Percentiles rank a stretch among this genome's conserved stretches.
Evolutionary conservation across 2,888 invertebrate species (phyloP).

Genomic region (Drymonia ruficornis): DNA sequence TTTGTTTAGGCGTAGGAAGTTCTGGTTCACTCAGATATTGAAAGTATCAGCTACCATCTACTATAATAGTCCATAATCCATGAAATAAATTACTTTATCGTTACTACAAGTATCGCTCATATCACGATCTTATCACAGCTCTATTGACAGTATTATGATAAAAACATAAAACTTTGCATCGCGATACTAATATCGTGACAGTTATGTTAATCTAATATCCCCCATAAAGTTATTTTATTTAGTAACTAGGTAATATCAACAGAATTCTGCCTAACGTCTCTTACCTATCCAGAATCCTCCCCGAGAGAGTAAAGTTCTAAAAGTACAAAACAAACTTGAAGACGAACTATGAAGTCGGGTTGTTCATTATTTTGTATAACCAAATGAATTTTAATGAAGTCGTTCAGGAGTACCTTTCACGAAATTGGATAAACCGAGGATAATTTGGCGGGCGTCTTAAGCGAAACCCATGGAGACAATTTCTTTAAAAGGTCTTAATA

Average conservation of each 20-base stretch:
- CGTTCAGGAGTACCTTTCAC: slow-evolving; percentile 26
- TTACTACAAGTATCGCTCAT: no score
- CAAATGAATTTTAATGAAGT: slow-evolving; percentile 6
- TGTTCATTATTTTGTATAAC: slow-evolving; percentile 4
- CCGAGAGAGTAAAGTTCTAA: neutral
- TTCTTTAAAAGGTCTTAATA: slow-evolving; percentile 78
- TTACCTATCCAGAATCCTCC: neutral
- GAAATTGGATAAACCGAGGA: slow-evolving; percentile 24
- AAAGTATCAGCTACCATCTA: no score
- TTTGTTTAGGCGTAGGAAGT: no score
- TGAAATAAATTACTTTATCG: no score
- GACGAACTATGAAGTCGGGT: neutral
- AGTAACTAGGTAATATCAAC: slow-evolving; percentile 8
- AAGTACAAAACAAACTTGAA: neutral
- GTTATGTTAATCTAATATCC: no score
- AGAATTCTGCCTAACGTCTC: neutral
- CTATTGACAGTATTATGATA: no score
- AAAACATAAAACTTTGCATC: no score
- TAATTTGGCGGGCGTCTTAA: slow-evolving; percentile 34
- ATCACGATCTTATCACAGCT: no score
- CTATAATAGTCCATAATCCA: no score
- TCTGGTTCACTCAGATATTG: no score
- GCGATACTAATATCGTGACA: no score
- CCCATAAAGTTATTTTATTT: no score
- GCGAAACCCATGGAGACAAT: slow-evolving; percentile 60